Percentiles rank a stretch among this genome's conserved stretches.
Conservation (phyloP, 1,140 invertebrate species). For the Ceratina calcarata region DNA sequence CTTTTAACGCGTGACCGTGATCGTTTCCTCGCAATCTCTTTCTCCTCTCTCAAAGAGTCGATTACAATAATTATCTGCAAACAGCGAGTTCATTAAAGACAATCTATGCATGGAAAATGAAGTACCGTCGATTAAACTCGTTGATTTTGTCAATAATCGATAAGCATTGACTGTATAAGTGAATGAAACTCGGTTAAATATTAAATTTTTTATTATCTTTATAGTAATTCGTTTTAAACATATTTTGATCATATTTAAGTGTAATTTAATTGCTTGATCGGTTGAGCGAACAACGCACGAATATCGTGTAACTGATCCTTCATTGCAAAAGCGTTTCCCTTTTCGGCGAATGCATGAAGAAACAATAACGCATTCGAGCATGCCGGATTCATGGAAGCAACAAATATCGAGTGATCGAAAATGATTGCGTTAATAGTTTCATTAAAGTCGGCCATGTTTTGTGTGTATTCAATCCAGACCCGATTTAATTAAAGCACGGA, state of each 20-base stretch:
- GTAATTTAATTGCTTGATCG: no score
- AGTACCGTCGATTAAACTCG: neutral
- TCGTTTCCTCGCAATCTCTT: neutral
- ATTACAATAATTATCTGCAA: no score
- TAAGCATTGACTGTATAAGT: no score
- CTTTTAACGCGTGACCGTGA: slow-evolving; percentile 20
- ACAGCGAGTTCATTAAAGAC: neutral
- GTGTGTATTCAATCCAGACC: slow-evolving; percentile 35
- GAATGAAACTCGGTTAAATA: no score
- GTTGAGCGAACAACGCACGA: neutral
- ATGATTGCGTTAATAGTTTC: slow-evolving; percentile 47
- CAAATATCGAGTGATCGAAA: slow-evolving; percentile 28
- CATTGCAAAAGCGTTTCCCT: neutral
- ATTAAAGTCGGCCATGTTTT: slow-evolving; percentile 37
- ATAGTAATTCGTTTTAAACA: no score
- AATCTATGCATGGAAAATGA: neutral
- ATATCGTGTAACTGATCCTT: neutral
- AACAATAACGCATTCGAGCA: slow-evolving; percentile 33
- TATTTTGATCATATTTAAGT: no score
- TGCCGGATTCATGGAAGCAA: slow-evolving; percentile 11
- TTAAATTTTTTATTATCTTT: no score
- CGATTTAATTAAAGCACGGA: slow-evolving; percentile 45
- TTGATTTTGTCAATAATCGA: neutral
- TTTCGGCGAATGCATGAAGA: slow-evolving; percentile 1
- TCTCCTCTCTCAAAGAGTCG: neutral